These are phyloP conservation scores for Radopholus similis DNA, from an alignment of 1,140 invertebrate species.

Conservation along the genomic window DNA sequence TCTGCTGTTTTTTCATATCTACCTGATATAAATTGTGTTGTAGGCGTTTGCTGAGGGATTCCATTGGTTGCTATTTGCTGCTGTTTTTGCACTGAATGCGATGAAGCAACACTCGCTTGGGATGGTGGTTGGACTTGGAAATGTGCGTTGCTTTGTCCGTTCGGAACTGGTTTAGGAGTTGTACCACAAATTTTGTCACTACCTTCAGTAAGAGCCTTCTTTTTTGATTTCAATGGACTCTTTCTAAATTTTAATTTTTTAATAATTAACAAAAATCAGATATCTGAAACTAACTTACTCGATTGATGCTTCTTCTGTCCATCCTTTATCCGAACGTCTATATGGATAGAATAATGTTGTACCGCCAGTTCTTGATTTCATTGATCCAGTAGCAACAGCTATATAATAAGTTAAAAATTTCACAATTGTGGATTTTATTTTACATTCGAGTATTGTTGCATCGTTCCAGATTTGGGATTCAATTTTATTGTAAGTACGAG, in stretches of 20 bases:
- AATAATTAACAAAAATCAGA: neutral
- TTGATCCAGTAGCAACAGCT: constrained; percentile 16
- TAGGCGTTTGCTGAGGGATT: too few species aligned
- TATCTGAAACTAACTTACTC: too few species aligned
- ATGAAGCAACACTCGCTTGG: neutral
- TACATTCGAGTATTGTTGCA: constrained; percentile 38
- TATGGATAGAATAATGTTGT: constrained; percentile 21
- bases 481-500: constrained; percentile 90
- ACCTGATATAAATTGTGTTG: too few species aligned
- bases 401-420: too few species aligned
- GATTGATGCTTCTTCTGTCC: constrained; percentile 24
- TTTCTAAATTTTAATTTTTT: neutral
- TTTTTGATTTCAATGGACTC: neutral
- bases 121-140: neutral
- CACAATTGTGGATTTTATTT: too few species aligned
- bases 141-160: neutral
- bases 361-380: constrained; percentile 34
- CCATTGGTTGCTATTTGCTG: too few species aligned
- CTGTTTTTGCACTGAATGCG: neutral
- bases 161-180: neutral
- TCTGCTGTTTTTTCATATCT: too few species aligned
- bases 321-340: constrained; percentile 18
- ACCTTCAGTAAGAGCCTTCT: neutral
- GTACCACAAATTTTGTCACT: neutral
- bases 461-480: constrained; percentile 88